Evolutionary conservation across 2,113 vertebrate genomes (phyloP).

Genomic region (Callospermophilus lateralis): DNA sequence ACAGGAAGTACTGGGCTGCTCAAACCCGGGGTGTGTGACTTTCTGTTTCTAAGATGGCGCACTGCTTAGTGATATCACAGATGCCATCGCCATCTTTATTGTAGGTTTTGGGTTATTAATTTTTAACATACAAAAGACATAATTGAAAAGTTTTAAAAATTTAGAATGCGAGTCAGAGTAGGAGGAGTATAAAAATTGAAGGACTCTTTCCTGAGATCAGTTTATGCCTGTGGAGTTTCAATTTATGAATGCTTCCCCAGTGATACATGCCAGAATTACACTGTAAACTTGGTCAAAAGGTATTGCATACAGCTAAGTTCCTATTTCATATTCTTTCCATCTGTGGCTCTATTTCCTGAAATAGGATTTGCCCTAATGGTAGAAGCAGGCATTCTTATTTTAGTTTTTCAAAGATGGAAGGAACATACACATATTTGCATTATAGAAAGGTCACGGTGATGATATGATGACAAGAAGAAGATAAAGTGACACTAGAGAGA

Average conservation of each 20-base stretch:
- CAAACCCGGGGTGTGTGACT: not conserved
- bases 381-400: not conserved
- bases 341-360: not conserved
- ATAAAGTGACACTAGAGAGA: not conserved
- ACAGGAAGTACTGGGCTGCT: not conserved
- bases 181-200: not conserved
- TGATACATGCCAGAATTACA: not conserved
- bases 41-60: not conserved
- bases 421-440: not conserved
- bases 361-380: not conserved
- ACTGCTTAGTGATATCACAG: not conserved
- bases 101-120: not conserved
- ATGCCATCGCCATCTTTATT: not conserved
- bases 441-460: constrained; percentile 22
- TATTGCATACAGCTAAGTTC: not conserved
- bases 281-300: not conserved
- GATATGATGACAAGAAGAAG: not conserved
- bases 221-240: not conserved
- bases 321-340: not conserved
- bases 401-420: not conserved
- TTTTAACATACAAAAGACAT: not conserved
- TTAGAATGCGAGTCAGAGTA: not conserved
- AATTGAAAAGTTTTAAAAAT: not conserved
- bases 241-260: not conserved
- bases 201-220: not conserved